These are phyloP conservation scores for Plectrocnemia conspersa DNA, from an alignment of 1,140 invertebrate species.

Conservation along the genomic window DNA sequence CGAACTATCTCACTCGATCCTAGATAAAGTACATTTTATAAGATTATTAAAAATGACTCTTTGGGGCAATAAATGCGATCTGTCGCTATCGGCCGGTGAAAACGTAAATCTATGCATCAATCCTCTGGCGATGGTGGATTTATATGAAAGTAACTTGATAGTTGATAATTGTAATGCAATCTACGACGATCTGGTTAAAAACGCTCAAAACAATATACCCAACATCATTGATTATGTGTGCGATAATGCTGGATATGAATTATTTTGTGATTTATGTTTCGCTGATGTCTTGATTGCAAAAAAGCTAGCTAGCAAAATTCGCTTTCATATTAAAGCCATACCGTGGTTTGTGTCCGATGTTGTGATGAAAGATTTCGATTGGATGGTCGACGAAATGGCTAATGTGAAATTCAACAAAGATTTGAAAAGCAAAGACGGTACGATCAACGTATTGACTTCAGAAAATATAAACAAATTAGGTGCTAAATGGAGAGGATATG, in stretches of 20 bases:
- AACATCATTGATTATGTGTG: too few relatives aligned
- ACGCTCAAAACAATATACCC: slow-evolving; percentile 35
- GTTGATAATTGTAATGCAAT: slow-evolving; percentile 21
- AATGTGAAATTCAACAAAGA: slow-evolving; percentile 39
- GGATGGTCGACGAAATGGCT: slow-evolving; percentile 54
- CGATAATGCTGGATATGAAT: slow-evolving; percentile 93
- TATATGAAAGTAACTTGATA: slow-evolving; percentile 25
- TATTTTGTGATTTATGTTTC: slow-evolving; percentile 86
- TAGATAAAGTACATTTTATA: slow-evolving; percentile 49
- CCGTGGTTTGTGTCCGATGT: slow-evolving; percentile 98
- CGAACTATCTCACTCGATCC: slow-evolving; percentile 39
- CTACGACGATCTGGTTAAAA: slow-evolving; percentile 39
- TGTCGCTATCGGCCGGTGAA: slow-evolving; percentile 75
- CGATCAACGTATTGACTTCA: slow-evolving; percentile 14
- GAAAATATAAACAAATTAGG: slow-evolving; percentile 42
- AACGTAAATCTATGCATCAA: slow-evolving; percentile 27
- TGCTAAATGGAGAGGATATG: slow-evolving; percentile 51
- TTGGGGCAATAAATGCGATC: slow-evolving; percentile 80
- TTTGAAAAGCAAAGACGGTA: neutral
- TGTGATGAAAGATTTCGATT: slow-evolving; percentile 70
- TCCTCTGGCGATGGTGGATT: slow-evolving; percentile 29
- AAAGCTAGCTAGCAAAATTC: slow-evolving; percentile 64
- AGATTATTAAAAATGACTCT: slow-evolving; percentile 60
- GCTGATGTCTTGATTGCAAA: slow-evolving; percentile 71
- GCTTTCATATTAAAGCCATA: slow-evolving; percentile 83